phyloP scores from a whole-genome alignment of 2,797 vertebrate genomes.

The Loriculus beryllinus region DNA sequence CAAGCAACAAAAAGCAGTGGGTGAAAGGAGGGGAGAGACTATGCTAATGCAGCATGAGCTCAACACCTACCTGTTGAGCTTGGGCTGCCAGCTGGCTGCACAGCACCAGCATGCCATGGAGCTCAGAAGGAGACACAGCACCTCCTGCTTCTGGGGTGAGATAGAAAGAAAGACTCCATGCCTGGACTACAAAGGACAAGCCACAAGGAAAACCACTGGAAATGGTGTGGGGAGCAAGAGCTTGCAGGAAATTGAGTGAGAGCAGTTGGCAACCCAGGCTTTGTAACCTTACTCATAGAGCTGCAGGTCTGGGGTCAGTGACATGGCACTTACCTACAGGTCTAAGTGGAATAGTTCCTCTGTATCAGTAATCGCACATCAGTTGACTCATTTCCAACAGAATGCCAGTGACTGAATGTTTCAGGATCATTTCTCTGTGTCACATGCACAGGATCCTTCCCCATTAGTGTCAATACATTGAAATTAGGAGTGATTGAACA shows the following conservation, averaged over 20 bases:
- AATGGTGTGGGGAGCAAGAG: background rate
- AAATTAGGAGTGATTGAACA: background rate
- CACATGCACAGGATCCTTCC: background rate
- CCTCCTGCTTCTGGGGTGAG: background rate
- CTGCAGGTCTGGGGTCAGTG: background rate
- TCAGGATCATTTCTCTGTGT: background rate
- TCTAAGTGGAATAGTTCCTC: background rate
- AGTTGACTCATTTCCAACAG: background rate
- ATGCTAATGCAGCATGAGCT: rapidly evolving
- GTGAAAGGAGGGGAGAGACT: background rate
- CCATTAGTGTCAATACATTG: background rate
- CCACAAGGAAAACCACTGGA: background rate
- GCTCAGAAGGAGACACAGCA: background rate
- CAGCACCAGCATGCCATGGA: background rate
- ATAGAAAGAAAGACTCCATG: background rate
- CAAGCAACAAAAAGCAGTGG: background rate
- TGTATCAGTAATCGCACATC: background rate
- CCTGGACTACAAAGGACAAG: background rate
- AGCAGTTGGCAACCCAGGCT: background rate
- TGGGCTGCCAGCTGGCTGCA: background rate
- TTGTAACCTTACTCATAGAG: background rate
- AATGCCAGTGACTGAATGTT: background rate
- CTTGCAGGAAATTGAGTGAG: background rate
- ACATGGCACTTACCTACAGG: background rate
- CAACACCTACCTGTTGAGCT: background rate